Conservation (phyloP, 2,888 invertebrate genomes). For the Adineta ricciae region DNA sequence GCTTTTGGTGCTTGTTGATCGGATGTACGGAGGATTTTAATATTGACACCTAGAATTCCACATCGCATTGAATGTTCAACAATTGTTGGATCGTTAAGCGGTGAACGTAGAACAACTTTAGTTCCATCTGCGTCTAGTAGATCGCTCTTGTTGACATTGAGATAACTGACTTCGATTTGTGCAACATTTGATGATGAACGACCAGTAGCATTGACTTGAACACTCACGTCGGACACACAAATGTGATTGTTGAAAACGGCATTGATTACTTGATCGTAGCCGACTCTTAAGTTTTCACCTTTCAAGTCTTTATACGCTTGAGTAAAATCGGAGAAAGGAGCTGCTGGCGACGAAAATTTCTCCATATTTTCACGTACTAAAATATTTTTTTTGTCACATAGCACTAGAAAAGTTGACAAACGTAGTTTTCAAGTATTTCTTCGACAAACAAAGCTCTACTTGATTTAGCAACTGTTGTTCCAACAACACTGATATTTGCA, state of each 20-base stretch:
- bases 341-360: not conserved
- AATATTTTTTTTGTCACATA: not conserved
- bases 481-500: not conserved
- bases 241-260: not conserved
- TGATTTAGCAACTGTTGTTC: not conserved
- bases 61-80: not conserved
- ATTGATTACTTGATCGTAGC: not conserved
- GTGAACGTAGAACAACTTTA: not conserved
- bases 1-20: not conserved
- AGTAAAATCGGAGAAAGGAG: not conserved
- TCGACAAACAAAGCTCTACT: not conserved
- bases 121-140: not conserved
- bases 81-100: not conserved
- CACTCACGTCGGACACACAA: not conserved
- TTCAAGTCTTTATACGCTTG: not conserved
- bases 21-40: not conserved
- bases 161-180: not conserved
- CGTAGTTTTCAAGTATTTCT: not conserved
- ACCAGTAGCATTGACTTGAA: not conserved
- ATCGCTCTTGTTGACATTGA: too few species aligned
- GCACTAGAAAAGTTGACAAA: not conserved
- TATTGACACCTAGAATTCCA: not conserved
- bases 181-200: not conserved
- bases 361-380: not conserved
- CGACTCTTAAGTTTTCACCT: not conserved